These are phyloP conservation scores for Mormyrus hasselquistii DNA, from an alignment of 2,797 vertebrate species.

Conservation along the genomic window DNA sequence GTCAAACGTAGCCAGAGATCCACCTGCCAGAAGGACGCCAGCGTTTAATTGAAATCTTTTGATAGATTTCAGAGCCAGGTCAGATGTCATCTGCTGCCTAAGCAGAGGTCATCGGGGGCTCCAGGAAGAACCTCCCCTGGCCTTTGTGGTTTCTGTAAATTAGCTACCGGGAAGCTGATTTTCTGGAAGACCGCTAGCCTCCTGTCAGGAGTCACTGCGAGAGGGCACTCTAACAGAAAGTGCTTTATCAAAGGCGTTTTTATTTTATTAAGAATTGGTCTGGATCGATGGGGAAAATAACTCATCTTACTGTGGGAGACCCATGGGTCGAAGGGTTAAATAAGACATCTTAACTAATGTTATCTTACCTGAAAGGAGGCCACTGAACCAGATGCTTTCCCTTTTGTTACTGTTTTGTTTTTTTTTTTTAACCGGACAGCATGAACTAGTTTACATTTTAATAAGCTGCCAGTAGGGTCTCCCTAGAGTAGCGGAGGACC, in stretches of 20 bases:
- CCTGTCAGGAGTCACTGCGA: conserved; percentile 53
- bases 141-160: conserved; percentile 71
- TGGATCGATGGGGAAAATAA: conserved; percentile 62
- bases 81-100: conserved; percentile 68
- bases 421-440: conserved; percentile 34
- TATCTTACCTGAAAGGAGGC: neutral
- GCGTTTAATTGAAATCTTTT: conserved; percentile 79
- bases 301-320: conserved; percentile 61
- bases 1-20: conserved; percentile 49
- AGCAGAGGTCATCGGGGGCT: conserved; percentile 64
- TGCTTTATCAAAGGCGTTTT: conserved; percentile 66
- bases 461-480: conserved; percentile 44
- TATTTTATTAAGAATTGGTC: conserved; percentile 68
- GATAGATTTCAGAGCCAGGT: conserved; percentile 73
- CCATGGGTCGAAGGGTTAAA: conserved; percentile 56
- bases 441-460: conserved; percentile 33
- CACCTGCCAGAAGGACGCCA: conserved; percentile 52
- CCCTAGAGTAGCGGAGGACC: conserved; percentile 50
- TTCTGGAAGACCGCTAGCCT: conserved; percentile 54
- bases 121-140: conserved; percentile 59
- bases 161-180: conserved; percentile 65
- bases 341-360: conserved; percentile 44
- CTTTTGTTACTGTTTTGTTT: neutral
- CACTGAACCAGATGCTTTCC: neutral
- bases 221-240: conserved; percentile 47